These are phyloP conservation scores for Argyresthia albistria DNA, from an alignment of 2,888 invertebrate genomes.

Conservation along the genomic window DNA sequence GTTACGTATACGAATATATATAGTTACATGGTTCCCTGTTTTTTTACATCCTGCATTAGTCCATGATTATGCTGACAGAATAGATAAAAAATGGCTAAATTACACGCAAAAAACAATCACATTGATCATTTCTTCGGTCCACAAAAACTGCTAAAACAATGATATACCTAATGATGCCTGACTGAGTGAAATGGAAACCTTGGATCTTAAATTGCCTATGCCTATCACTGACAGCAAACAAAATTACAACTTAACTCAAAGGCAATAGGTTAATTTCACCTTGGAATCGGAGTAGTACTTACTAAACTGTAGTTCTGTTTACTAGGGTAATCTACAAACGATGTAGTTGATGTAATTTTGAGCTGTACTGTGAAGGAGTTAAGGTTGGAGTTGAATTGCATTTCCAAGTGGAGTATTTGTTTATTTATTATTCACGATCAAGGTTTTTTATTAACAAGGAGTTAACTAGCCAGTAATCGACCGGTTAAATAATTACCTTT, in stretches of 20 bases:
- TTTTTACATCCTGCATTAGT: too few species aligned
- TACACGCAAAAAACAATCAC: not conserved
- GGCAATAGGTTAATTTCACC: not conserved
- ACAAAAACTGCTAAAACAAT: slow-evolving; percentile 12
- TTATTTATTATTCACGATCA: not conserved
- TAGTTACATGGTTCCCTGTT: too few species aligned
- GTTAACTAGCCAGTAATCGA: too few species aligned
- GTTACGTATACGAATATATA: too few species aligned
- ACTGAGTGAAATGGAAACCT: slow-evolving; percentile 6
- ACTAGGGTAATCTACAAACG: too few species aligned
- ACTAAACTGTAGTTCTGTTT: not conserved
- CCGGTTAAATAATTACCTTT: too few species aligned
- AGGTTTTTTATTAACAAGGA: not conserved
- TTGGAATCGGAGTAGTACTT: not conserved
- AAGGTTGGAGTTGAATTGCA: not conserved
- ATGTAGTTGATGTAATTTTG: too few species aligned
- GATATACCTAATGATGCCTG: not conserved
- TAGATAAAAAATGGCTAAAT: too few species aligned
- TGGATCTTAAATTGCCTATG: not conserved
- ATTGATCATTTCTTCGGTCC: not conserved
- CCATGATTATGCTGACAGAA: too few species aligned
- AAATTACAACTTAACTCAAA: not conserved
- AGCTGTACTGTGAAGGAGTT: too few species aligned
- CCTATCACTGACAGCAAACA: not conserved
- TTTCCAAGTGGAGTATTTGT: not conserved